Base-by-base conservation (phyloP, 2,888 invertebrate genomes). In the Syritta pipiens region DNA sequence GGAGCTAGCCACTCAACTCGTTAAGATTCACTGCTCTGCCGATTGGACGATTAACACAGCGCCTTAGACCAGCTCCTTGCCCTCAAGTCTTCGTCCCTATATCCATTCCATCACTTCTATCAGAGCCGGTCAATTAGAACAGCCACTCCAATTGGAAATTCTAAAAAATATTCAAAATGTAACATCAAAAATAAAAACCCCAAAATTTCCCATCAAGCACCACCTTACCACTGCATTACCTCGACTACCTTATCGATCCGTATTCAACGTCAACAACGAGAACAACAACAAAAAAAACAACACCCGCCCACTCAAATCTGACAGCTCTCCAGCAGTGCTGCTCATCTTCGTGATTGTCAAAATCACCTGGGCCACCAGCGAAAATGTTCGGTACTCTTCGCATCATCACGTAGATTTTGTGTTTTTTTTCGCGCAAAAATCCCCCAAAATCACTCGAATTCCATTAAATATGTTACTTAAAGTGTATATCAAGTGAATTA, bases 311-410 rank as follows among this genome's bases (percentile, higher is more conserved):
- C 53, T 53, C 37, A 3, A n/a, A 22, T 51, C 42, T 79, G 79
- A 74, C 79, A 74, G 55, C 24, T 57, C 24, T 32, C 5, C 19
- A 22, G 2, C 22, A n/a, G n/a, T 17, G 9, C 22, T 46, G 48
- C 67, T 51, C 68, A 74, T 79, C 74, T 49, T 57, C 60, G 55
- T 28, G n/a, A 57, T 37, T 77, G 79, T 79, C 79, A 79, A 79
- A 79, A 68, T 79, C 79, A 79, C 74, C 79, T 79, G 79, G 75
- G 42, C 75, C 44, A 62, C 59, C 40, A 35, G 42, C 53, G 28
- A 42, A 72, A 22, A 60, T 72, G 72, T 55, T 57, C 44, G 49
- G 22, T 48, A 62, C 42, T 48, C 46, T 22, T 44, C 20, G 3
- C 9, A 30, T 32, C 37, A 26, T 40, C 49, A 57, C 63, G 20